phyloP scores from a whole-genome alignment of 2,797 vertebrate genomes.

The Gymnodraco acuticeps region DNA sequence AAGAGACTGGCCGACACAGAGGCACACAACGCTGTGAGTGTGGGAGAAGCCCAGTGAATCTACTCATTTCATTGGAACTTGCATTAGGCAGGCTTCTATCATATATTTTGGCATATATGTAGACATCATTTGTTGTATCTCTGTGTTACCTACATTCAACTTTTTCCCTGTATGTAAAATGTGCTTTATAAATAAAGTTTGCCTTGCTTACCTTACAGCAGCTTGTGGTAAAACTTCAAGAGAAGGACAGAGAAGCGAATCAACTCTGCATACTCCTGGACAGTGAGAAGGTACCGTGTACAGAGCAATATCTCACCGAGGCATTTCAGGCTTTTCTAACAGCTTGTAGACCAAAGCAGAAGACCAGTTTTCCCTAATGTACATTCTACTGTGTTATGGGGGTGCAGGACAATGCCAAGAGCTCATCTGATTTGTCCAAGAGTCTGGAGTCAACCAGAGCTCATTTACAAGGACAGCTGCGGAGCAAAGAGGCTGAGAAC shows the following conservation, averaged over 20 bases:
- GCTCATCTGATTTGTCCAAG: slow-evolving; percentile 86
- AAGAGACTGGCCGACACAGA: slow-evolving; percentile 88
- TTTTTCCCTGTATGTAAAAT: background rate
- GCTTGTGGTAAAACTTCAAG: slow-evolving; percentile 88
- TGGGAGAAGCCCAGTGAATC: background rate
- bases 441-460: slow-evolving; percentile 88
- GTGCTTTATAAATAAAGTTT: background rate
- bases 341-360: background rate
- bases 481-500: slow-evolving; percentile 91
- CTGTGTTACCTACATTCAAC: background rate
- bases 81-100: background rate
- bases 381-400: slow-evolving; percentile 1
- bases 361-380: background rate
- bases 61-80: background rate
- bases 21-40: slow-evolving; percentile 88
- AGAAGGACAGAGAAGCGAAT: slow-evolving; percentile 88
- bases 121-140: background rate
- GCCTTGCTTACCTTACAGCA: slow-evolving; percentile 74
- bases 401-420: slow-evolving; percentile 88
- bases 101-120: background rate
- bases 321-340: background rate
- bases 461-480: slow-evolving; percentile 90
- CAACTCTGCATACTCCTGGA: slow-evolving; percentile 84
- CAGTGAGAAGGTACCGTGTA: slow-evolving; percentile 88
- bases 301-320: background rate